Base-by-base conservation (phyloP, 2,113 vertebrate genomes). In the Nibea albiflora region DNA sequence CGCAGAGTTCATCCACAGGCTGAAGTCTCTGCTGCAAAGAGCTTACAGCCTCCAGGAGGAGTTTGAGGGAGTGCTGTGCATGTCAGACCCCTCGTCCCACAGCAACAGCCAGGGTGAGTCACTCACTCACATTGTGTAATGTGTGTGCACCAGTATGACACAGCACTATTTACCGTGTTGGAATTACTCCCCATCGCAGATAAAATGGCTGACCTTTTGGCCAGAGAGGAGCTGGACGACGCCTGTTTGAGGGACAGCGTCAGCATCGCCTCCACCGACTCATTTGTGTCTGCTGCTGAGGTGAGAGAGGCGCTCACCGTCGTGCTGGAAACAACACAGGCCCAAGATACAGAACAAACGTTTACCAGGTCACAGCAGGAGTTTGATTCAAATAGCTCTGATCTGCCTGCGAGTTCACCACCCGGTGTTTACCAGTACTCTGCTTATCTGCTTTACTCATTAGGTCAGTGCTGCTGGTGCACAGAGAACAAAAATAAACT, bases 41-140 rank as follows among this genome's bases (percentile, higher is more conserved):
- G 98, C 98, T 0, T 99, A 99, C 86, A 95, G 95, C 76, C 96
- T 99, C 22, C 98, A 99, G 85, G 98, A 98, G 80, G 97, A 99
- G 84, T 98, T 99, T 80, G 97, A 98, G 88, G 96, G 96, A n/a
- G 95, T 96, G 3, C 81, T 98, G 66, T 96, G 96, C 4, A 80
- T 90, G 80, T 95, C 96, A 0, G 97, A 97, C 83, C 94, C 96
- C 46, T 93, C 94, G 11, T 96, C 96, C 64, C 74, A 94, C 50
- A 90, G 93, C 80, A 96, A 93, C 84, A 96, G 96, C 86, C 93
- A 95, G 62, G 96, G 97, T 98, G 90, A 97, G 95, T 89, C 62
- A 57, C 57, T 4, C 9, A 15, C 11, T 15, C 31, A n/a, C 39
- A 65, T 6, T 5, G 2, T n/a, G 3, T 20, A 64, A 39, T 11